A percentile compares a stretch with the other conserved stretches of the same genome.
These are phyloP conservation scores for Cynopterus sphinx DNA, from an alignment of 2,797 vertebrate genomes.

Conservation along the genomic window DNA sequence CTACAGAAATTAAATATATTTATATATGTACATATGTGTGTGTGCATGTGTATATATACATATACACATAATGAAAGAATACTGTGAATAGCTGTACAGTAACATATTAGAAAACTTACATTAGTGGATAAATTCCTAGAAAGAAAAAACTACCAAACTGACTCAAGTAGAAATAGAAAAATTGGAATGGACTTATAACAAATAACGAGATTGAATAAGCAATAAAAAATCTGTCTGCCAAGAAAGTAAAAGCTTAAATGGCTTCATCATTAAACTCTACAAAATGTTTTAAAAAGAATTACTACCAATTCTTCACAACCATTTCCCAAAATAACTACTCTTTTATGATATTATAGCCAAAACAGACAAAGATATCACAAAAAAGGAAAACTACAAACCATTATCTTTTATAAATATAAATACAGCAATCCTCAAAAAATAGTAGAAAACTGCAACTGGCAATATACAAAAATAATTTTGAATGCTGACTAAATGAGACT, in stretches of 20 bases:
- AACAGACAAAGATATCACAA: no score
- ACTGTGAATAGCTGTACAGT: background rate
- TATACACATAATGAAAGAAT: background rate
- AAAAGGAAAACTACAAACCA: background rate
- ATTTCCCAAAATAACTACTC: background rate
- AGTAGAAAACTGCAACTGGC: background rate
- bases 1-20: background rate
- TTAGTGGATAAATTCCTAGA: background rate
- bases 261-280: background rate
- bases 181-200: background rate
- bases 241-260: background rate
- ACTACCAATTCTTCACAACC: background rate
- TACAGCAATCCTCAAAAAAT: background rate
- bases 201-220: background rate
- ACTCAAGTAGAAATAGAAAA: background rate
- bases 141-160: background rate
- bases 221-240: background rate
- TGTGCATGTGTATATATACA: no score
- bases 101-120: background rate
- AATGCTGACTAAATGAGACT: background rate
- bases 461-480: background rate
- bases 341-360: background rate
- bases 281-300: background rate
- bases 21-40: no score
- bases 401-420: background rate